Evolutionary conservation across 2,888 invertebrate species (phyloP), one percentile per base, ranked within the genome.

Genomic region (Eupelmus urozonus): DNA sequence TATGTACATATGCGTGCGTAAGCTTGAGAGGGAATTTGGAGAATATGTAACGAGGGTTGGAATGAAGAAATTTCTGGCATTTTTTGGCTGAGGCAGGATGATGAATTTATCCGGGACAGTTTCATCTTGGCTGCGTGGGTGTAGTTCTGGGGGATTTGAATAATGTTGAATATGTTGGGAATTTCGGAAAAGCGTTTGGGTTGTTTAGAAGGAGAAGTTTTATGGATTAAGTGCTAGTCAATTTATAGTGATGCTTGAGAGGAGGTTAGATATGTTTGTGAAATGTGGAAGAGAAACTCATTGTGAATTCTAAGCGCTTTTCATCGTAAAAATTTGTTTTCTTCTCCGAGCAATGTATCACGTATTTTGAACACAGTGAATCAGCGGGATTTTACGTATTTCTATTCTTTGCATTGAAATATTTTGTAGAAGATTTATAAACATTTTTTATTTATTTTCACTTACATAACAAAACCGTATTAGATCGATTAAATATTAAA

Each of bases 61-160:
- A 27, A 27, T n/a, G 40, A 55, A 73, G 63, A 60, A 51, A 75
- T 75, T 62, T 62, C 34, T 13, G 23, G 42, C 34, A 75, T 53
- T 62, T 75, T 75, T 73, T 20, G 1, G 23, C 42, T 27, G 51
- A 20, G 20, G 20, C 13, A 18, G 53, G 13, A 13, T 11, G 42
- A 72, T 63, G 51, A 72, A 63, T 63, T 63, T 72, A 34, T 49
- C 34, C 59, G n/a, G 29, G 27, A 23, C 42, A 16, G 20, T 3
- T 20, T 20, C 53, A 4, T 53, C 20, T 53, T 49, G 9, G n/a
- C n/a, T n/a, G n/a, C n/a, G n/a, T n/a, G n/a, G n/a, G n/a, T n/a
- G 4, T 40, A 11, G 11, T 9, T 25, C 25, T 16, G 27, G 2
- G 9, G n/a, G 27, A 18, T n/a, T 18, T 23, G 60, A 34, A 34